A percentile compares a stretch with the other conserved stretches of the same genome.
These are phyloP conservation scores for Oceanodroma tethys DNA, from an alignment of 2,113 vertebrate species.

Conservation along the genomic window DNA sequence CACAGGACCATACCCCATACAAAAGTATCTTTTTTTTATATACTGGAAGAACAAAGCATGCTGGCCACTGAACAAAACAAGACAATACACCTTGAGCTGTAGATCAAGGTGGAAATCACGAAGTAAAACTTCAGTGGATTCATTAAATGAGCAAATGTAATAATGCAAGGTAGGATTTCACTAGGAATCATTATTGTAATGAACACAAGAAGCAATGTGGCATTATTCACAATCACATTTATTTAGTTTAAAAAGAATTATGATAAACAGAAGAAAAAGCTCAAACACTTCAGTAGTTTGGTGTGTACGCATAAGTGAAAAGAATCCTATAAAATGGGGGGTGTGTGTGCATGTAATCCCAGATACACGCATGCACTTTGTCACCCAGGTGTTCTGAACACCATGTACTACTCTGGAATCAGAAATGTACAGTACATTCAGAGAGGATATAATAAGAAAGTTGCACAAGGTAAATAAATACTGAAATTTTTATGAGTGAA, in stretches of 20 bases:
- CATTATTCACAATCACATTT: not conserved
- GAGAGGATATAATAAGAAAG: not conserved
- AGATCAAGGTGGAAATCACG: not conserved
- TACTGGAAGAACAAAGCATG: not conserved
- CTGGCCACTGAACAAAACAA: not conserved
- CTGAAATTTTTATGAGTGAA: constrained; percentile 47
- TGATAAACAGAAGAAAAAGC: not conserved
- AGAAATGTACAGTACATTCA: constrained; percentile 38
- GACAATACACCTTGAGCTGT: not conserved
- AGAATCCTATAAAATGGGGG: not conserved
- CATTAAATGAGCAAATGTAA: not conserved
- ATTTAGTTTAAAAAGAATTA: not conserved
- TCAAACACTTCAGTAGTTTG: not conserved
- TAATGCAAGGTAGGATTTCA: not conserved
- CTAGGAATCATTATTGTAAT: not conserved
- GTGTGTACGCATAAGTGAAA: not conserved
- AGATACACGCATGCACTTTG: not conserved
- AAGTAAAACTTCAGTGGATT: not conserved
- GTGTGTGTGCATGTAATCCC: not conserved
- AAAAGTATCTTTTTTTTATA: not conserved
- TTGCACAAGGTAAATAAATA: constrained; percentile 30
- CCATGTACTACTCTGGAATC: not conserved
- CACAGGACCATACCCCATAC: not conserved
- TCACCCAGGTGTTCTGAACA: not conserved
- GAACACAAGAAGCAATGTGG: not conserved